A percentile compares a stretch with the other conserved stretches of the same genome.
Evolutionary conservation across 1,140 invertebrate genomes (phyloP).

Genomic region (Drosophila triauraria): DNA sequence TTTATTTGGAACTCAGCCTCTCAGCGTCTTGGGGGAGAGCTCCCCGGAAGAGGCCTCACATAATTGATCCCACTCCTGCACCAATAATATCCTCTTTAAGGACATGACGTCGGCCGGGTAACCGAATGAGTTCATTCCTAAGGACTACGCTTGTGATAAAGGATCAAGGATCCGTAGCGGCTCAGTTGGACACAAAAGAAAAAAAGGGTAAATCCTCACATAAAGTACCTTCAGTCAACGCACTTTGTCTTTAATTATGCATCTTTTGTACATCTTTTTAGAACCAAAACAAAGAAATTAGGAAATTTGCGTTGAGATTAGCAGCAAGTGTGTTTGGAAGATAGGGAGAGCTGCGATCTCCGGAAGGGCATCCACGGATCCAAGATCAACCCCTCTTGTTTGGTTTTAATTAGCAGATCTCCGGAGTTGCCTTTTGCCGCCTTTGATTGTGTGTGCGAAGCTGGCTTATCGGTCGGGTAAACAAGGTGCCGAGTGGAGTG

Average conservation of each 20-base stretch:
- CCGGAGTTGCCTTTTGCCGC: conserved; percentile 2
- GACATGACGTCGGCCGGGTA: too few relatives aligned
- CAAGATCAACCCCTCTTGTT: conserved; percentile 11
- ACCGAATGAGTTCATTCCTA: too few relatives aligned
- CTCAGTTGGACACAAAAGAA: background rate
- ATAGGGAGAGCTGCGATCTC: conserved; percentile 4
- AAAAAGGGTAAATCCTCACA: conserved; percentile 17
- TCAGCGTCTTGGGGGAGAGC: too few relatives aligned
- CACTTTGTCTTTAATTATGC: background rate
- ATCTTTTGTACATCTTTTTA: background rate
- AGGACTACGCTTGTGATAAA: background rate
- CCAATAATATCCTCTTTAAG: too few relatives aligned
- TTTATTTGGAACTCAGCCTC: too few relatives aligned
- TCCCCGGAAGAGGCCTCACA: too few relatives aligned
- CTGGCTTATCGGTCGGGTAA: conserved; percentile 34
- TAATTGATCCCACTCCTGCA: too few relatives aligned
- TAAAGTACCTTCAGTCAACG: conserved; percentile 37
- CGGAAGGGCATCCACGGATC: conserved; percentile 26
- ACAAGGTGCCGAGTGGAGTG: conserved; percentile 3
- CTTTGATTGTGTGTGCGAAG: conserved; percentile 23
- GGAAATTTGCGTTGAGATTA: conserved; percentile 10
- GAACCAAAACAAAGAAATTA: conserved; percentile 5
- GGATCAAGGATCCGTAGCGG: background rate
- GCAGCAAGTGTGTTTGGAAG: background rate
- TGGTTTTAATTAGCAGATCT: conserved; percentile 38